Conservation (phyloP, 2,113 vertebrate species). For the Isichthys henryi region DNA sequence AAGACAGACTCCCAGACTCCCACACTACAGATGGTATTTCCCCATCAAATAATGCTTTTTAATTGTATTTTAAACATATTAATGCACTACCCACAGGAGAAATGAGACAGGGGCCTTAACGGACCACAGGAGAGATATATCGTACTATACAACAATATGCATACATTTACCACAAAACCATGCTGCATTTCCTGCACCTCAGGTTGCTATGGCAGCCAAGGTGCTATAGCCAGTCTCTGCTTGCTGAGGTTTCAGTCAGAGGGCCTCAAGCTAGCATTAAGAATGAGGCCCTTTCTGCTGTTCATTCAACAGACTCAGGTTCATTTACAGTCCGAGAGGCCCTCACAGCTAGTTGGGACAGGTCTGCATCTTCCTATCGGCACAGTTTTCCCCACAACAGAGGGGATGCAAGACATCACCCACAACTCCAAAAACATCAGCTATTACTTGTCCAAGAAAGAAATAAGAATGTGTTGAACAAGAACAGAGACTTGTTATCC, state of each 20-base stretch:
- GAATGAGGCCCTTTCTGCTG: neutral
- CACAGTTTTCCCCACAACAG: neutral
- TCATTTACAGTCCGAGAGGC: neutral
- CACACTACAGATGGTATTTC: neutral
- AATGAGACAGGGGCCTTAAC: neutral
- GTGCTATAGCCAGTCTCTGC: slow-evolving; percentile 31
- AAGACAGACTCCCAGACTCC: neutral
- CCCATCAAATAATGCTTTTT: neutral
- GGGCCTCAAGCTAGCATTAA: neutral
- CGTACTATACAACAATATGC: neutral
- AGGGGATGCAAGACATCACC: neutral
- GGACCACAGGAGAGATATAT: neutral
- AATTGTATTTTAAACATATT: neutral
- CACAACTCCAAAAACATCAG: neutral
- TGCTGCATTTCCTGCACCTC: slow-evolving; percentile 24
- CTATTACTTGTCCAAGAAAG: neutral
- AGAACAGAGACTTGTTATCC: neutral
- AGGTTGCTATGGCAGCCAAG: slow-evolving; percentile 39
- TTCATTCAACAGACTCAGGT: neutral
- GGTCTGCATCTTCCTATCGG: neutral
- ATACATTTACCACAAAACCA: slow-evolving; percentile 29
- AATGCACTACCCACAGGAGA: neutral
- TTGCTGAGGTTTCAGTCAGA: slow-evolving; percentile 5
- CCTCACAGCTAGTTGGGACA: neutral
- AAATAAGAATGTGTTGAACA: neutral